A percentile compares a stretch with the other conserved stretches of the same genome.
Evolutionary conservation across 2,888 invertebrate species (phyloP).

Genomic region (Archips xylosteana): DNA sequence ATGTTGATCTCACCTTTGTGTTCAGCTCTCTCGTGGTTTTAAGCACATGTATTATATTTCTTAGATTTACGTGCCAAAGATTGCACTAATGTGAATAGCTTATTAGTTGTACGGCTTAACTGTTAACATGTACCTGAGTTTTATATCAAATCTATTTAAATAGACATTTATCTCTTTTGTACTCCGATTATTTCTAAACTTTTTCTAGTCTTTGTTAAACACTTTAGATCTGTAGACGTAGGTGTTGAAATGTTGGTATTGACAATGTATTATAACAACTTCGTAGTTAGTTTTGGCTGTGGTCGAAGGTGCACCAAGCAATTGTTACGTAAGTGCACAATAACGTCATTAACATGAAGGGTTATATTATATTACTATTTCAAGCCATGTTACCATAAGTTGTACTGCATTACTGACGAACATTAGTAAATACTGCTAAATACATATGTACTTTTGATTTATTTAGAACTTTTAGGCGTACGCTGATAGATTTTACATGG

Average conservation of each 20-base stretch:
- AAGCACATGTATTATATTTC: constrained; percentile 42
- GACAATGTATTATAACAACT: constrained; percentile 19
- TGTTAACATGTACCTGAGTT: constrained; percentile 42
- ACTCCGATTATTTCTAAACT: constrained; percentile 26
- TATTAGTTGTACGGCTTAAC: constrained; percentile 38
- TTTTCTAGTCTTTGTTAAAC: constrained; percentile 41
- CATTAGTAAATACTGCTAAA: neutral
- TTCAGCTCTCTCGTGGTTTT: constrained; percentile 33
- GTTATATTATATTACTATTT: neutral
- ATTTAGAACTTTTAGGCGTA: neutral
- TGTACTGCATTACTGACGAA: neutral
- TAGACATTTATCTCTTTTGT: constrained; percentile 37
- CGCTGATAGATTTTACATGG: neutral
- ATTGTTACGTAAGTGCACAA: constrained; percentile 50
- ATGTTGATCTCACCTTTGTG: constrained; percentile 55
- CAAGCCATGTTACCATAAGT: neutral
- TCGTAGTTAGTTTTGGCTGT: constrained; percentile 48
- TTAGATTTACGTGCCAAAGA: constrained; percentile 59
- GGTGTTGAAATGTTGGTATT: constrained; percentile 40
- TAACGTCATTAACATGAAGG: neutral
- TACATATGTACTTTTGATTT: neutral
- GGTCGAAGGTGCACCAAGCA: constrained; percentile 50
- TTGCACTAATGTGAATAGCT: constrained; percentile 47
- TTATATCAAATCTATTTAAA: constrained; percentile 41
- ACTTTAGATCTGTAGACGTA: constrained; percentile 25